Evolutionary conservation across 1,140 invertebrate genomes (phyloP), one percentile per base, ranked within the genome.

Genomic region (Oreohelix idahoensis): DNA sequence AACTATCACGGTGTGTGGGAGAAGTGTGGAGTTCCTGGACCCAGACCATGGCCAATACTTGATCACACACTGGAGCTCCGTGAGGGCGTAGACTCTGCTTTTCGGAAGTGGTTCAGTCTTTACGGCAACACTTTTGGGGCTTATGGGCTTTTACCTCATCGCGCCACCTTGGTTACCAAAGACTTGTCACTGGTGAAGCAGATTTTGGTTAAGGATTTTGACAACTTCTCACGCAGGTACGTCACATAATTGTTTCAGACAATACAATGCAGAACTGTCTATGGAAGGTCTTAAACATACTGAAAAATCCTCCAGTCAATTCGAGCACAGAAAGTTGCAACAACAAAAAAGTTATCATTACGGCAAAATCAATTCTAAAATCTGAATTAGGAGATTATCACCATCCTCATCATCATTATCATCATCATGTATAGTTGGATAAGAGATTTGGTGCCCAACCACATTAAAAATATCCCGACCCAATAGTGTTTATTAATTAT

Each of bases 151-250:
- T 45, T 42, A 17, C 42, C 75, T 53, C 42, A 53, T 17, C 36
- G 49, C 1, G 75, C 75, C 15, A 77, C 75, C 8, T 53, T 77
- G 32, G 75, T 77, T 23, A 77, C 75, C 4, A 77, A 49, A 77
- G 75, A 77, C 75, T 13, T 77, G 45, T 42, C 36, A 26, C 20
- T 77, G 13, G 17, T 77, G 15, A 77, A 77, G 20, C 29, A 77
- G 23, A 36, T 77, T 77, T 36, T 77, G 49, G 75, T 77, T 4
- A 77, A 77, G 32, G 75, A 77, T 77, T 77, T 77, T 26, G n/a
- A 49, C 17, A 77, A 58, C 45, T 77, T 53, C 36, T 23, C 35
- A 2, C 1, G 13, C 45, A 73, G 71, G 71, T 73, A 73, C 15
- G 42, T 45, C 4, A 66, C 32, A 32, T 66, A 5, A 45, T 45